Conservation (phyloP, 2,113 vertebrate genomes). For the Ammodramus savannarum region DNA sequence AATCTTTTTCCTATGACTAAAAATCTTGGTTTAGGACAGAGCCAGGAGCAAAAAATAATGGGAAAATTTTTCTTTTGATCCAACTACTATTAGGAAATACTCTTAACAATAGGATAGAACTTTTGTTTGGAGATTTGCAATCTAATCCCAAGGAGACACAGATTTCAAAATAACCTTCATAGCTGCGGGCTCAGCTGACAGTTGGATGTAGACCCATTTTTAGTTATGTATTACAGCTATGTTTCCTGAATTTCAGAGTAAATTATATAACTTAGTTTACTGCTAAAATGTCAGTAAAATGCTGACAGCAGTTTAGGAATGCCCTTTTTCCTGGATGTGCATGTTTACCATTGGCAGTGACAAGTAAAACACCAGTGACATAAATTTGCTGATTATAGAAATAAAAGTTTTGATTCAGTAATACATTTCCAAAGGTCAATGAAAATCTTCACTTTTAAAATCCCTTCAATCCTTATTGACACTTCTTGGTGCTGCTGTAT, state of each 20-base stretch:
- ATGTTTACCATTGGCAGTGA: not conserved
- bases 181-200: not conserved
- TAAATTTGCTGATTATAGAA: not conserved
- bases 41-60: not conserved
- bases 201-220: not conserved
- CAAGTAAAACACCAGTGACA: not conserved
- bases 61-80: not conserved
- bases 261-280: not conserved
- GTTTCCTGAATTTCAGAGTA: not conserved
- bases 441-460: not conserved
- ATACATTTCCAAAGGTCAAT: not conserved
- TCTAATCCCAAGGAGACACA: not conserved
- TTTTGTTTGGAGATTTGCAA: not conserved
- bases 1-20: not conserved
- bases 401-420: not conserved
- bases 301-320: not conserved
- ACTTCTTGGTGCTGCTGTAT: not conserved
- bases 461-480: not conserved
- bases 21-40: not conserved
- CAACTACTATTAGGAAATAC: not conserved
- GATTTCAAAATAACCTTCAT: not conserved
- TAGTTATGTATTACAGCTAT: not conserved
- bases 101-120: not conserved
- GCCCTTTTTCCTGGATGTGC: not conserved
- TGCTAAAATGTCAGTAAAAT: not conserved